Conservation (phyloP, 2,113 vertebrate genomes). For the Macheiramphus alcinus region DNA sequence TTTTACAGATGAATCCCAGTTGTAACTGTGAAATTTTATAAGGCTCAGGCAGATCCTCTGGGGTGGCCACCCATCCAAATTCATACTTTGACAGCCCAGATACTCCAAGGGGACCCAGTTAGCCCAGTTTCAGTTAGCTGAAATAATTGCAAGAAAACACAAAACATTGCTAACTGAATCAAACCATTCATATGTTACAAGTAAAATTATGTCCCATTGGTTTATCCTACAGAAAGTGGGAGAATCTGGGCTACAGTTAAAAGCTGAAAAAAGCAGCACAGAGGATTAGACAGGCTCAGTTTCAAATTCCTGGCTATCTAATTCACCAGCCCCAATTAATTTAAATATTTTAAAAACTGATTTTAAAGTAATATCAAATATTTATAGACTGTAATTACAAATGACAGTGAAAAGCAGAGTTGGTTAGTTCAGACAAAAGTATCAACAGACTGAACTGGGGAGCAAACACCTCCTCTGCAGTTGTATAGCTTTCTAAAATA, state of each 20-base stretch:
- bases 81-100: neutral
- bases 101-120: neutral
- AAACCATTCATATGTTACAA: neutral
- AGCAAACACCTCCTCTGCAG: neutral
- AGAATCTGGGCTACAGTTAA: neutral
- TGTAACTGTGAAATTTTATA: neutral
- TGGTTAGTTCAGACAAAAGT: conserved; percentile 30
- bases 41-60: neutral
- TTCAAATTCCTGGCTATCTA: conserved; percentile 10
- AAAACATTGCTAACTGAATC: neutral
- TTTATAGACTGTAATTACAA: conserved; percentile 27
- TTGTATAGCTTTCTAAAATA: neutral
- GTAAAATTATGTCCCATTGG: neutral
- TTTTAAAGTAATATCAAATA: conserved; percentile 51
- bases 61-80: neutral
- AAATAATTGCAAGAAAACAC: conserved; percentile 1
- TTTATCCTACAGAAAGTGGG: neutral
- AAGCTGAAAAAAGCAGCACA: conserved; percentile 13
- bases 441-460: neutral
- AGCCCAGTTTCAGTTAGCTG: neutral
- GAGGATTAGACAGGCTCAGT: neutral
- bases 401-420: conserved; percentile 23
- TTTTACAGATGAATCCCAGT: neutral
- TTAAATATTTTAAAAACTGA: conserved; percentile 38
- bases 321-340: conserved; percentile 20